Evolutionary conservation across 2,888 invertebrate species (phyloP).

Genomic region (Molanna angustata): DNA sequence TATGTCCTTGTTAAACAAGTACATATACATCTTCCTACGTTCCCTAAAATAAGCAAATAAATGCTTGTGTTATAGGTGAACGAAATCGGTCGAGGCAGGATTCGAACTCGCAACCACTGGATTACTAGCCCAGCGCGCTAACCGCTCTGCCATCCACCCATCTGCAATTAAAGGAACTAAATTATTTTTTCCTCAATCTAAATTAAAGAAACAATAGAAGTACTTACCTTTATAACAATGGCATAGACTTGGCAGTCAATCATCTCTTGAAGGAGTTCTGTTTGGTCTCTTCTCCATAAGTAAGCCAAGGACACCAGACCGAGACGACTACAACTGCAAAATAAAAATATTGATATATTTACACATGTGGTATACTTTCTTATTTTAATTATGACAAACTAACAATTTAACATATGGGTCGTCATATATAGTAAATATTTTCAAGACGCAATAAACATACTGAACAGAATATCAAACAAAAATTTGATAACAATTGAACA

Average conservation of each 20-base stretch:
- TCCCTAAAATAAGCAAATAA: too few relatives aligned
- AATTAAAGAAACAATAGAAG: too few relatives aligned
- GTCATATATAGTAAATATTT: not conserved
- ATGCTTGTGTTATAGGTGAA: too few relatives aligned
- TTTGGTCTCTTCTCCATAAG: conserved; percentile 95
- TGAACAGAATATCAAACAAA: not conserved
- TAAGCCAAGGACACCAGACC: conserved; percentile 87
- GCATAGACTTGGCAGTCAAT: conserved; percentile 89
- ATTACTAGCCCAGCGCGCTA: too few relatives aligned
- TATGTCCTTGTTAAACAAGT: too few relatives aligned
- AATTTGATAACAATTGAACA: conserved; percentile 10
- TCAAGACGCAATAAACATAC: not conserved
- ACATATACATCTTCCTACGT: too few relatives aligned
- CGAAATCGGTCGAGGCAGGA: too few relatives aligned
- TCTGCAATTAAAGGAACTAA: too few relatives aligned
- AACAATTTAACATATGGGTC: not conserved
- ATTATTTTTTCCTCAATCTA: too few relatives aligned
- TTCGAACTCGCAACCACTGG: too few relatives aligned
- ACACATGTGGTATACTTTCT: not conserved
- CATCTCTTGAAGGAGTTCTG: conserved; percentile 94
- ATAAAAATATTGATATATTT: not conserved
- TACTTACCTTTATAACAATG: conserved; percentile 93
- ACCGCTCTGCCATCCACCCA: too few relatives aligned
- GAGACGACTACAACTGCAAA: conserved; percentile 79
- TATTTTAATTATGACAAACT: not conserved